These are phyloP conservation scores for Apantesis nais DNA, from an alignment of 2,888 invertebrate genomes.

Conservation along the genomic window DNA sequence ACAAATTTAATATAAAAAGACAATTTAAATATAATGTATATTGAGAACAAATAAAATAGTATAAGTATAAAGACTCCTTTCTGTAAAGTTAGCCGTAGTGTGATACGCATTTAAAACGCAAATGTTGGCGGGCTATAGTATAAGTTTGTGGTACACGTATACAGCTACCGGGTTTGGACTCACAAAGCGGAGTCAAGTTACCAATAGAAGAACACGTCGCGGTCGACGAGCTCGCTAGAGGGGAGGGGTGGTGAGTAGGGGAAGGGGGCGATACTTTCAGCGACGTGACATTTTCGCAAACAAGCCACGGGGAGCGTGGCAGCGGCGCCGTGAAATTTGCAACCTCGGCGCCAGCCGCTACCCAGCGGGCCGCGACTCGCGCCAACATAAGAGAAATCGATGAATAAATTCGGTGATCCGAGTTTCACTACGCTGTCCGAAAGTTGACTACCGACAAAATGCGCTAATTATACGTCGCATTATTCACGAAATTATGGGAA, in stretches of 20 bases:
- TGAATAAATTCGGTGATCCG: conserved; percentile 64
- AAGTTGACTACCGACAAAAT: conserved; percentile 53
- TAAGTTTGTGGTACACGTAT: conserved; percentile 60
- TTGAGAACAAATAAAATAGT: neutral
- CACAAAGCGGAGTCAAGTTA: conserved; percentile 65
- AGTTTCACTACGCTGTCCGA: conserved; percentile 43
- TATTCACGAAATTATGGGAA: conserved; percentile 13
- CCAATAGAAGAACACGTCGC: conserved; percentile 63
- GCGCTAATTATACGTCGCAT: conserved; percentile 23
- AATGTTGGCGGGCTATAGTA: conserved; percentile 32
- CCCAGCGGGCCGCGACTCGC: conserved; percentile 54
- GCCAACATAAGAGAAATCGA: conserved; percentile 64
- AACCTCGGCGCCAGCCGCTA: conserved; percentile 64
- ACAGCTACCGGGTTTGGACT: conserved; percentile 49
- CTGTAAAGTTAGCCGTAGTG: neutral
- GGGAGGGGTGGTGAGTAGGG: conserved; percentile 32
- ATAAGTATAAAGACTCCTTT: neutral
- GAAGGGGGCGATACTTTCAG: conserved; percentile 51
- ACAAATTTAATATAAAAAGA: neutral
- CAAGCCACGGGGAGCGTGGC: conserved; percentile 64
- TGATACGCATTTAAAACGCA: conserved; percentile 32
- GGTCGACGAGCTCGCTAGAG: conserved; percentile 49
- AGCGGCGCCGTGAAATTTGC: conserved; percentile 65
- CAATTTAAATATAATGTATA: too few relatives aligned
- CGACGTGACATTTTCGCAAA: conserved; percentile 80